Base-by-base conservation (phyloP, 2,797 vertebrate genomes). In the Acipenser oxyrinchus region DNA sequence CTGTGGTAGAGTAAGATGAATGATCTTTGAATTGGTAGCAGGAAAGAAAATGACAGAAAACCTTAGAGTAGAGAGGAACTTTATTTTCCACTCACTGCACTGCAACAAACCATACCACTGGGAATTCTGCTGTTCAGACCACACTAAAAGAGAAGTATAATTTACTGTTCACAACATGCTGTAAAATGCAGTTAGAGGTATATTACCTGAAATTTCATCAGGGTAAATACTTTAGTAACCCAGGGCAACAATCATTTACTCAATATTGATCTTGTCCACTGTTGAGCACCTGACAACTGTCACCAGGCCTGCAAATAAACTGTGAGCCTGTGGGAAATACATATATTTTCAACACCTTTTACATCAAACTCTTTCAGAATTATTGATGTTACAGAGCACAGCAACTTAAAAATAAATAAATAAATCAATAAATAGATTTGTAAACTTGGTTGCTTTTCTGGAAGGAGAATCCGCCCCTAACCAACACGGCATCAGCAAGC, bases 191-290 rank as follows among this genome's bases (percentile, higher is more conserved):
- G 59, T 61, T 62, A 67, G 18, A 18, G 48, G 49, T 49, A 37
- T 52, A 51, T 15, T 13, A 63, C 48, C 57, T 48, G 49, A 8
- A n/a, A 49, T 60, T 68, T 8, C 11, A 52, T 68, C 52, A 62
- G 18, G 49, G 60, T 63, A 67, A 60, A 51, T 10, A 51, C n/a
- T 49, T 49, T 66, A 62, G 48, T 63, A n/a, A 49, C 49, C 66
- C 37, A 51, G 15, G 51, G 51, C 60, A 63, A 49, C 55, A 58
- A 58, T 58, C 55, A 7, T 58, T 58, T 58, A 58, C 55, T 58
- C 55, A 58, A 58, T n/a, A 58, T 58, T 58, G 11, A 58, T 58
- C 11, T 58, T 58, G 55, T 6, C 13, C 12, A 58, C 55, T 58
- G 12, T n/a, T 12, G 55, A n/a, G 55, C 2, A 10, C 10, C 55